These are phyloP conservation scores for Heliconius sara DNA, from an alignment of 2,888 invertebrate genomes.

Conservation along the genomic window DNA sequence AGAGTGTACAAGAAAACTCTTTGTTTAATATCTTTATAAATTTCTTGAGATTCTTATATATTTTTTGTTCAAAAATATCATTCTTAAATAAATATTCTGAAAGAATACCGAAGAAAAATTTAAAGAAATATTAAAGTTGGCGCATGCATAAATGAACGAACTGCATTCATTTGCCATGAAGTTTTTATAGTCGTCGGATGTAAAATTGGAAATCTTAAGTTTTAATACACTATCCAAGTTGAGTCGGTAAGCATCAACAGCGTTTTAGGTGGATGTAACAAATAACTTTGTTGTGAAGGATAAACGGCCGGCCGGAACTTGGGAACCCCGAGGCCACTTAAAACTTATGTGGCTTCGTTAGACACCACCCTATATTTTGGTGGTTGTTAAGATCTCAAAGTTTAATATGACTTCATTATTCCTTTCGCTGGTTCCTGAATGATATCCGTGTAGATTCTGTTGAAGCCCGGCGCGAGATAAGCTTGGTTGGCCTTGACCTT, in stretches of 20 bases:
- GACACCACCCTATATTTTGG: constrained; percentile 53
- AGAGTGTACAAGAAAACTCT: neutral
- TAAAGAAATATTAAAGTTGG: constrained; percentile 31
- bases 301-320: constrained; percentile 76
- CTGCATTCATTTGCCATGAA: constrained; percentile 37
- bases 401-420: constrained; percentile 32
- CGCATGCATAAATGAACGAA: constrained; percentile 40
- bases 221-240: constrained; percentile 50
- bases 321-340: constrained; percentile 76
- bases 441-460: neutral
- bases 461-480: neutral
- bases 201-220: constrained; percentile 36
- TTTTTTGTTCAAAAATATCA: constrained; percentile 18
- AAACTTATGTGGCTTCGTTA: constrained; percentile 82
- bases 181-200: constrained; percentile 31
- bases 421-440: constrained; percentile 7
- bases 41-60: neutral
- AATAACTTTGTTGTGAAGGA: constrained; percentile 78
- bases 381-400: constrained; percentile 37
- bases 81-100: constrained; percentile 9
- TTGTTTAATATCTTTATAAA: constrained; percentile 22
- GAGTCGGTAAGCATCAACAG: constrained; percentile 63
- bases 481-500: neutral
- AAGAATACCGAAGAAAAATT: constrained; percentile 13
- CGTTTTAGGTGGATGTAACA: constrained; percentile 72